A percentile compares a stretch with the other conserved stretches of the same genome.
phyloP scores from a whole-genome alignment of 2,888 invertebrate genomes.

The Macrosiphum euphorbiae region DNA sequence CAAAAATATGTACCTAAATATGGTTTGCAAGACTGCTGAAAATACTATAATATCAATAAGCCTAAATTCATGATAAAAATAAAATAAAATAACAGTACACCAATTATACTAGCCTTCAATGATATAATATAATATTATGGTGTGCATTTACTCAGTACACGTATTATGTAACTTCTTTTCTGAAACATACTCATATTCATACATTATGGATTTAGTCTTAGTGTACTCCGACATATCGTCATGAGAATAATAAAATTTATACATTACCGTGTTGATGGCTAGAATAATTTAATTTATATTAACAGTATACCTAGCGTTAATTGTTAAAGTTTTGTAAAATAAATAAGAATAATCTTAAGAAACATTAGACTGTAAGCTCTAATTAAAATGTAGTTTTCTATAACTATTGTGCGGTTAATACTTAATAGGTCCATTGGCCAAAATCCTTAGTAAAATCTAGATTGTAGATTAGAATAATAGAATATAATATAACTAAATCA shows the following conservation, averaged over 20 bases:
- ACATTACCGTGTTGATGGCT: slow-evolving; percentile 16
- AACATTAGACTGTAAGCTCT: neutral
- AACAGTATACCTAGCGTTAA: neutral
- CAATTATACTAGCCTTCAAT: neutral
- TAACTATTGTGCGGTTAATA: neutral
- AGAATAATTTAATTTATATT: neutral
- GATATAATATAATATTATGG: too few relatives aligned
- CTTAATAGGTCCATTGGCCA: neutral
- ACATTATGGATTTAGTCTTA: neutral
- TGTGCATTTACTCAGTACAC: neutral
- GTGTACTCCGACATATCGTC: neutral
- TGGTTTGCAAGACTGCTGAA: neutral
- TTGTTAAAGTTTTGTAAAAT: neutral
- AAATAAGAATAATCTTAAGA: neutral
- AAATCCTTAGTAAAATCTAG: neutral
- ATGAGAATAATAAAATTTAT: neutral
- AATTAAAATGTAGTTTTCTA: too few relatives aligned
- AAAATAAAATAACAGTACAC: neutral
- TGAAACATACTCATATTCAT: neutral
- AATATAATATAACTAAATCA: neutral
- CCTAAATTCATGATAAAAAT: neutral
- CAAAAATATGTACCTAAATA: neutral
- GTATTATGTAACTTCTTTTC: neutral
- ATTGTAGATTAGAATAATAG: neutral
- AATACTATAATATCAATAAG: neutral